These are phyloP conservation scores for Centroberyx gerrardi DNA, from an alignment of 2,797 vertebrate species.

Conservation along the genomic window DNA sequence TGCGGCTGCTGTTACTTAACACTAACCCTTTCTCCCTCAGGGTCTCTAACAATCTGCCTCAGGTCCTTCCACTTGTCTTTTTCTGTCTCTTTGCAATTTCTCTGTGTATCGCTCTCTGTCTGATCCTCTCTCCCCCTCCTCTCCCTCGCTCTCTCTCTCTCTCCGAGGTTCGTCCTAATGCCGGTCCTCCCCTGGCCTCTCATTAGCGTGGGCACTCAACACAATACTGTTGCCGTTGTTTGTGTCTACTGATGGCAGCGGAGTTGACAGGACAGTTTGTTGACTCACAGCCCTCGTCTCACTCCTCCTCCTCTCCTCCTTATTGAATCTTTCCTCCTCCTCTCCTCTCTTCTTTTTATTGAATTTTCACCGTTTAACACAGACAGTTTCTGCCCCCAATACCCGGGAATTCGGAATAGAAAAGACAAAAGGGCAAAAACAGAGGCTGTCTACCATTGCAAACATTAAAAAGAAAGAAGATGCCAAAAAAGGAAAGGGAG, in stretches of 20 bases:
- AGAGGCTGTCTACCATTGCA: too few species aligned
- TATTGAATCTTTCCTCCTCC: background rate
- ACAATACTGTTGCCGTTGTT: slow-evolving; percentile 5
- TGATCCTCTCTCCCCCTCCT: background rate
- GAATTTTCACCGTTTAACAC: background rate
- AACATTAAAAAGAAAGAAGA: too few species aligned
- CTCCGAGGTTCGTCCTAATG: slow-evolving; percentile 13
- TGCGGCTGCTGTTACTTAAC: slow-evolving; percentile 30
- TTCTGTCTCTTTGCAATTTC: background rate
- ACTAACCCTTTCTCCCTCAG: slow-evolving; percentile 27
- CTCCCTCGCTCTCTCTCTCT: slow-evolving; percentile 2
- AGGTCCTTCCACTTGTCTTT: background rate
- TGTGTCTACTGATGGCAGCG: slow-evolving; percentile 10
- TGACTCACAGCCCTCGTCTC: slow-evolving; percentile 14
- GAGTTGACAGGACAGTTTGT: slow-evolving; percentile 15
- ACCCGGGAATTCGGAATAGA: too few species aligned
- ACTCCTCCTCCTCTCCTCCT: background rate
- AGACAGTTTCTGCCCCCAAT: too few species aligned
- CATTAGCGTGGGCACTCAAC: background rate
- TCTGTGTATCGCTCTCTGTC: background rate
- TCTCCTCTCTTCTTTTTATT: background rate
- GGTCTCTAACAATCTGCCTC: slow-evolving; percentile 41
- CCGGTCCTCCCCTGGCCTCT: background rate
- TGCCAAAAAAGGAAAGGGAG: too few species aligned
- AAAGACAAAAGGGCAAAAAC: too few species aligned